Conservation (phyloP, 2,113 vertebrate genomes). For the Toxotes chatareus region DNA sequence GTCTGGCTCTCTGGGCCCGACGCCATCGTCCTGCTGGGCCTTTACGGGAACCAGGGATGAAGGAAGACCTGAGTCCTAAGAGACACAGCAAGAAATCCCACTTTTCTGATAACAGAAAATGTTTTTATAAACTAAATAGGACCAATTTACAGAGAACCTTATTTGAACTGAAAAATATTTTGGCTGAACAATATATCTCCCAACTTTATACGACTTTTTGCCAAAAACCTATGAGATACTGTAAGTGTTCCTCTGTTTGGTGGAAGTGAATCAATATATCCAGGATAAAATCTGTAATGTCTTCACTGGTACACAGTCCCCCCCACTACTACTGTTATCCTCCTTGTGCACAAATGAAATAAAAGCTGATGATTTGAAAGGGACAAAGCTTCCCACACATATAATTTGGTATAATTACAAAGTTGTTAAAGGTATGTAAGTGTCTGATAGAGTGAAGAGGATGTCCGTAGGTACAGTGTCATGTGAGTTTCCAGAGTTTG, state of each 20-base stretch:
- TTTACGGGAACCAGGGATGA: slow-evolving; percentile 78
- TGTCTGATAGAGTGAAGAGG: too few species aligned
- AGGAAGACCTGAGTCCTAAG: slow-evolving; percentile 80
- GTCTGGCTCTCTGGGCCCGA: slow-evolving; percentile 36
- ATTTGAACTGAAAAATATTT: neutral
- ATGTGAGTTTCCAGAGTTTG: neutral
- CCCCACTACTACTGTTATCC: neutral
- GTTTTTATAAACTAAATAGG: neutral
- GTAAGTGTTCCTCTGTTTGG: too few species aligned
- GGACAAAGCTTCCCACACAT: neutral
- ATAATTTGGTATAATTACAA: too few species aligned
- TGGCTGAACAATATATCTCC: too few species aligned
- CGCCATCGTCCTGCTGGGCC: slow-evolving; percentile 62
- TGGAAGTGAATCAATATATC: too few species aligned
- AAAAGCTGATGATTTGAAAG: neutral
- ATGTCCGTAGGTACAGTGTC: neutral
- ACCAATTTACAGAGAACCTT: neutral
- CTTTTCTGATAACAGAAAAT: neutral
- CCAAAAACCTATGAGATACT: too few species aligned
- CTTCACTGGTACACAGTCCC: too few species aligned
- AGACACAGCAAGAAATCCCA: neutral
- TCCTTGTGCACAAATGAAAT: neutral
- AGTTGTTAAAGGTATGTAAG: too few species aligned
- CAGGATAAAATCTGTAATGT: too few species aligned
- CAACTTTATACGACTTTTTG: too few species aligned